phyloP scores from a whole-genome alignment of 2,797 vertebrate species.

The Oophaga sylvatica region DNA sequence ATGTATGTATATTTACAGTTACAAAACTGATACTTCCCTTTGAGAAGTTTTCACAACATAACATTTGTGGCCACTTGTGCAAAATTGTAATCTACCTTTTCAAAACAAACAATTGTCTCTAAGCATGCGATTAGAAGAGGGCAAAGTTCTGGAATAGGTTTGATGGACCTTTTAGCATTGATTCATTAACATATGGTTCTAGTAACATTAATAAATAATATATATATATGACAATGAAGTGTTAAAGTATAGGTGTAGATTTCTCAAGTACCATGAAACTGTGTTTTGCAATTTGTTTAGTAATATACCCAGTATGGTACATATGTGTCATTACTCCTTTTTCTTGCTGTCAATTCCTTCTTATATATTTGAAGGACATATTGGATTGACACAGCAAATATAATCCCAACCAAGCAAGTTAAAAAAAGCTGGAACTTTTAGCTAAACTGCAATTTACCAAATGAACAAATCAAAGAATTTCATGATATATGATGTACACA shows the following conservation, averaged over 20 bases:
- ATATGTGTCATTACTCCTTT: neutral
- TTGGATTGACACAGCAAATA: neutral
- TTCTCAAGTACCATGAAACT: neutral
- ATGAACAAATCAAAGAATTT: neutral
- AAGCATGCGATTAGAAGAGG: slow-evolving; percentile 6
- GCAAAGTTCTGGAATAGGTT: neutral
- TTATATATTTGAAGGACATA: neutral
- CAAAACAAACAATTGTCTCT: slow-evolving; percentile 21
- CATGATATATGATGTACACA: neutral
- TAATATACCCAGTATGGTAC: neutral
- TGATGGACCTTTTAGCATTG: neutral
- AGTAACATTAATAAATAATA: neutral
- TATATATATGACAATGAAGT: too few species aligned
- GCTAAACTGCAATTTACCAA: neutral
- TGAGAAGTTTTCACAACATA: slow-evolving; percentile 5
- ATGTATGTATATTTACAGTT: neutral
- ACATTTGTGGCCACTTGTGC: neutral
- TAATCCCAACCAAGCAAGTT: neutral
- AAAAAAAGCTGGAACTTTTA: neutral
- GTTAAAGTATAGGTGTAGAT: neutral
- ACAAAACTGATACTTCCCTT: slow-evolving; percentile 20
- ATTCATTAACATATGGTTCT: neutral
- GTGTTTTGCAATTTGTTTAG: slow-evolving; percentile 4
- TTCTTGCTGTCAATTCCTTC: neutral
- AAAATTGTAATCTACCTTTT: slow-evolving; percentile 18